Conservation (phyloP, 2,888 invertebrate species). For the Odontocolon sp. region DNA sequence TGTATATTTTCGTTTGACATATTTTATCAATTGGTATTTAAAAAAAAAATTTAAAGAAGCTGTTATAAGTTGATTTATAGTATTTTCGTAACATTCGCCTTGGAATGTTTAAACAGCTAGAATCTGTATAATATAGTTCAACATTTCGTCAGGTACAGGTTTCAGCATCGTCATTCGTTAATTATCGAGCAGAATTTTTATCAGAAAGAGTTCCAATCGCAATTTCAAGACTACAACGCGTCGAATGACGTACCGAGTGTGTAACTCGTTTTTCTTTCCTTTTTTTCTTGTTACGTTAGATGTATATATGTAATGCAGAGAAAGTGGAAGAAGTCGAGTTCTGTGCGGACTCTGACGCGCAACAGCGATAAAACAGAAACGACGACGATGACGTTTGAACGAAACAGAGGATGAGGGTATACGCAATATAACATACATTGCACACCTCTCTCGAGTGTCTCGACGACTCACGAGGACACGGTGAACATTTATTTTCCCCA, state of each 20-base stretch:
- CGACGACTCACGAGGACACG: background rate
- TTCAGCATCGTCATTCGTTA: background rate
- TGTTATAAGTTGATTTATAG: slow-evolving; percentile 4
- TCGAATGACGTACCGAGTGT: too few species aligned
- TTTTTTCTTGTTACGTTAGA: background rate
- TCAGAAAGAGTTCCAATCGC: too few species aligned
- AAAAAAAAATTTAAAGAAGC: background rate
- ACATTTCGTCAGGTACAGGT: background rate
- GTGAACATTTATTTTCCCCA: background rate
- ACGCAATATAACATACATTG: background rate
- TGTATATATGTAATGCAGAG: background rate
- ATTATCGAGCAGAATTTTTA: too few species aligned
- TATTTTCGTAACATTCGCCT: slow-evolving; percentile 18
- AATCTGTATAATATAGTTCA: background rate
- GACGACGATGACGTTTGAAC: background rate
- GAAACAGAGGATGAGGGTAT: background rate
- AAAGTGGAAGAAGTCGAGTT: background rate
- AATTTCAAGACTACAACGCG: too few species aligned
- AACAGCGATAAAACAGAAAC: background rate
- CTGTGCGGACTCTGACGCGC: background rate
- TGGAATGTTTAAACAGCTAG: background rate
- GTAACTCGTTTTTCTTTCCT: background rate
- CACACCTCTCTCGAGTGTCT: background rate
- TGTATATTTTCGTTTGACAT: background rate
- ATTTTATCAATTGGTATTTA: too few species aligned